These are phyloP conservation scores for Dasypus novemcinctus DNA, from an alignment of 2,113 vertebrate genomes.

Conservation along the genomic window DNA sequence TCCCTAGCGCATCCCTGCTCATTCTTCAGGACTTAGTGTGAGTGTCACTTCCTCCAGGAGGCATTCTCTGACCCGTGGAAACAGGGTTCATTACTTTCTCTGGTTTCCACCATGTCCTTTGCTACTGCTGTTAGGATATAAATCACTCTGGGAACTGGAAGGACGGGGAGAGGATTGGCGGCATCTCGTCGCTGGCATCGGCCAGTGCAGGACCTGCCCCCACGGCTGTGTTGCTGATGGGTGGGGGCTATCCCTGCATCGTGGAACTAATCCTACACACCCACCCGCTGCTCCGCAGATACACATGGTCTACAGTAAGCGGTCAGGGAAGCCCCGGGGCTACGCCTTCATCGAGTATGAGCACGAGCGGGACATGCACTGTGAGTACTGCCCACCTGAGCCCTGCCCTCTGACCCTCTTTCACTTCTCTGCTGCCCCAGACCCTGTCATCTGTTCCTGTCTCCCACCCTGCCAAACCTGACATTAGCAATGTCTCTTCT, in stretches of 20 bases:
- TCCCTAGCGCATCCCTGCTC: background rate
- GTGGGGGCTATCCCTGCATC: no score
- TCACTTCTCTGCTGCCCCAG: slow-evolving; percentile 56
- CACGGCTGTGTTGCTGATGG: background rate
- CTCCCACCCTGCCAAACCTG: slow-evolving; percentile 48
- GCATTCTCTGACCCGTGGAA: background rate
- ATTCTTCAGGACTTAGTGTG: background rate
- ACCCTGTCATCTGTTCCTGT: slow-evolving; percentile 48
- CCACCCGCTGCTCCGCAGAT: slow-evolving; percentile 80
- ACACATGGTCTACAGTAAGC: slow-evolving; percentile 96
- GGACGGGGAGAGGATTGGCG: no score
- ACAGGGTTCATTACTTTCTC: background rate
- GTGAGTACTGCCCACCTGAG: slow-evolving; percentile 51
- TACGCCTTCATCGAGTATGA: slow-evolving; percentile 98
- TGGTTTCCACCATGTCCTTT: background rate
- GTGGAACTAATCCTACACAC: background rate
- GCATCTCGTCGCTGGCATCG: background rate
- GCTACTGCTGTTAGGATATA: background rate
- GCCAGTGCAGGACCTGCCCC: background rate
- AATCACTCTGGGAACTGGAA: background rate
- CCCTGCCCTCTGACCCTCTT: slow-evolving; percentile 34
- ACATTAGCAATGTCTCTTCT: slow-evolving; percentile 71
- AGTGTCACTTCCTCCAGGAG: background rate
- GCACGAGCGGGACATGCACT: slow-evolving; percentile 96
- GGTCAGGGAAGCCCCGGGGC: slow-evolving; percentile 92